Base-by-base conservation (phyloP, 2,888 invertebrate species). In the Thera obeliscata region DNA sequence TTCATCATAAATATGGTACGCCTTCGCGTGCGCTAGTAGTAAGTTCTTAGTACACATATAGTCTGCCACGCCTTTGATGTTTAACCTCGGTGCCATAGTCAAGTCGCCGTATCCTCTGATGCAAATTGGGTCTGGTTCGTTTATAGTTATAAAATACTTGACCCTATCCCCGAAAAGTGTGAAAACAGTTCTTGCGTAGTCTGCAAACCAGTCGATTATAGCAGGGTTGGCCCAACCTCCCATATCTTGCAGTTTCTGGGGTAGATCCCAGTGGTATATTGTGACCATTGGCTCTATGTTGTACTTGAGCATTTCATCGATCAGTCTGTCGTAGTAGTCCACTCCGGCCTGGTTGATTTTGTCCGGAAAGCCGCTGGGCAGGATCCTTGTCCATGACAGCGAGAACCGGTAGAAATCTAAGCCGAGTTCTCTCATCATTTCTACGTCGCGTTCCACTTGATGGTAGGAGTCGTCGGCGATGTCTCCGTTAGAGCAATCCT, bases 241-340 rank as follows among this genome's bases (percentile, higher is more conserved):
- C 22, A 22, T 22, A 22, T 22, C 22, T 22, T 22, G 22, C 22
- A 22, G 75, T 56, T 84, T 84, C 62, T 90, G 86, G 0, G 94
- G 94, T 63, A 94, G 76, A 76, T 94, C 94, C 87, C 90, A 92
- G 69, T 94, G 94, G 71, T 87, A 91, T 67, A 94, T 79, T 0
- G 94, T 94, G 0, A 95, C 87, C 84, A 94, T 87, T 0, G 96
- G 96, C 71, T 91, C 82, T 61, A 96, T 95, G 46, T 93, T 94
- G 72, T 94, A 94, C 35, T 87, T 91, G 2, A 95, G 72, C 59
- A 96, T 87, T 77, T 94, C 94, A 75, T 95, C 85, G 55, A 96
- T 95, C 1, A 96, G 79, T 68, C 92, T 87, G 73, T 95, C 95
- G 82, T 96, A 96, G 82, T 95, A 96, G 54, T 93, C 83, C 4